These are phyloP conservation scores for Pristionchus fissidentatus DNA, from an alignment of 2,888 invertebrate species.

Conservation along the genomic window DNA sequence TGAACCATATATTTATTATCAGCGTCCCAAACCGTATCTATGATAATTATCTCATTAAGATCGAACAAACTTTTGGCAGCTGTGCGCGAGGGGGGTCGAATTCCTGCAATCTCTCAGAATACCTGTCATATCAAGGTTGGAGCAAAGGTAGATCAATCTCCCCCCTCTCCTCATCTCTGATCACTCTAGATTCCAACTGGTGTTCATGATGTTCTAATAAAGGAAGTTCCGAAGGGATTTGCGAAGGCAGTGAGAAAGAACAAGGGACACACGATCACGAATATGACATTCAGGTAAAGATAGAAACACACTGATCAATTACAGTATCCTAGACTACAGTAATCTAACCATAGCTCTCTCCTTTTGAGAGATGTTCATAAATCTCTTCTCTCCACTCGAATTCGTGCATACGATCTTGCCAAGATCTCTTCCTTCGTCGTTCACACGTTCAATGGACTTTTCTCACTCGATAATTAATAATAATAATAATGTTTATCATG, in stretches of 20 bases:
- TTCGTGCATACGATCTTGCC: conserved; percentile 89
- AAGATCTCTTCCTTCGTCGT: conserved; percentile 93
- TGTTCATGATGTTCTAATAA: conserved; percentile 87
- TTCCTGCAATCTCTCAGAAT: too few relatives aligned
- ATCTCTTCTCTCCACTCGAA: conserved; percentile 93
- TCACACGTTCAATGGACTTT: conserved; percentile 89
- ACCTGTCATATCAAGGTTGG: conserved; percentile 84
- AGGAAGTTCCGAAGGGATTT: conserved; percentile 93
- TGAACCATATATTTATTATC: too few relatives aligned
- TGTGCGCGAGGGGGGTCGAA: too few relatives aligned
- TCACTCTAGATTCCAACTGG: conserved; percentile 87
- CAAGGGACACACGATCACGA: conserved; percentile 92
- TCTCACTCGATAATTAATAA: conserved; percentile 97
- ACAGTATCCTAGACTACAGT: not conserved
- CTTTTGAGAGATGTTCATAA: conserved; percentile 89
- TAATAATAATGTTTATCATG: too few relatives aligned
- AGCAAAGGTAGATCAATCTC: too few relatives aligned
- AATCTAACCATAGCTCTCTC: too few relatives aligned
- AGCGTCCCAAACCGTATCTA: too few relatives aligned
- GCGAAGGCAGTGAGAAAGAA: conserved; percentile 91
- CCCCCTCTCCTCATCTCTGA: too few relatives aligned
- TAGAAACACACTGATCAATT: not conserved
- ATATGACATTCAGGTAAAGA: conserved; percentile 84
- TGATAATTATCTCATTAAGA: too few relatives aligned
- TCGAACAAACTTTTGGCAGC: too few relatives aligned